Percentiles rank a stretch among this genome's conserved stretches.
Evolutionary conservation across 2,888 invertebrate species (phyloP).

Genomic region (Apotomis turbidana): DNA sequence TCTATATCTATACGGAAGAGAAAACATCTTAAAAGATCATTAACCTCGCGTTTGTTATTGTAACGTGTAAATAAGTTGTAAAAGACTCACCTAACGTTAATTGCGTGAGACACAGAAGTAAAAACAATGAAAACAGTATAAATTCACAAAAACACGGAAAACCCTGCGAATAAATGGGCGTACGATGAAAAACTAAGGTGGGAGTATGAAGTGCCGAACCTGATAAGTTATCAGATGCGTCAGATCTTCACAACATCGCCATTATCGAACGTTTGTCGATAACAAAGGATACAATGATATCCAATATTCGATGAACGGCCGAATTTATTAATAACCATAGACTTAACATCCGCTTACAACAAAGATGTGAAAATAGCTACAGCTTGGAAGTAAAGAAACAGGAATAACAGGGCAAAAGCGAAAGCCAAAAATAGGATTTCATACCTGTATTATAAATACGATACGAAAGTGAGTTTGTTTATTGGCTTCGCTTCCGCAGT

Average conservation of each 20-base stretch:
- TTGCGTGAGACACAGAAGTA: neutral
- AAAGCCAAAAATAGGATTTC: slow-evolving; percentile 1
- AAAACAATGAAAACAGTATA: neutral
- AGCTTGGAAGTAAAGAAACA: slow-evolving; percentile 5
- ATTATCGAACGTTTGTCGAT: slow-evolving; percentile 54
- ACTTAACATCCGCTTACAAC: neutral
- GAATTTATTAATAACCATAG: slow-evolving; percentile 9
- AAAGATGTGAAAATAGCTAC: slow-evolving; percentile 13
- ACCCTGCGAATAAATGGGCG: slow-evolving; percentile 19
- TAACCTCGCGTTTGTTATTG: slow-evolving; percentile 10
- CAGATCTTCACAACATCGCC: slow-evolving; percentile 59
- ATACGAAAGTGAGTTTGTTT: slow-evolving; percentile 15
- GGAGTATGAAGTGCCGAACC: slow-evolving; percentile 48
- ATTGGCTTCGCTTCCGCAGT: slow-evolving; percentile 13
- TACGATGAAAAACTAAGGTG: slow-evolving; percentile 51
- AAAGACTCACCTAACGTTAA: slow-evolving; percentile 18
- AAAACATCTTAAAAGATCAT: slow-evolving; percentile 18
- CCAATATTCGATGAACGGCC: slow-evolving; percentile 16
- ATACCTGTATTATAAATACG: neutral
- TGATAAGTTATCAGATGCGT: slow-evolving; percentile 65
- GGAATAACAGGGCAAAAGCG: slow-evolving; percentile 16
- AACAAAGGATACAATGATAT: slow-evolving; percentile 41
- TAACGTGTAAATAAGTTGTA: neutral
- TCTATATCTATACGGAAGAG: slow-evolving; percentile 16
- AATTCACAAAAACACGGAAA: slow-evolving; percentile 8